Base-by-base conservation (phyloP, 2,797 vertebrate species). In the Percopsis omiscomaycus region DNA sequence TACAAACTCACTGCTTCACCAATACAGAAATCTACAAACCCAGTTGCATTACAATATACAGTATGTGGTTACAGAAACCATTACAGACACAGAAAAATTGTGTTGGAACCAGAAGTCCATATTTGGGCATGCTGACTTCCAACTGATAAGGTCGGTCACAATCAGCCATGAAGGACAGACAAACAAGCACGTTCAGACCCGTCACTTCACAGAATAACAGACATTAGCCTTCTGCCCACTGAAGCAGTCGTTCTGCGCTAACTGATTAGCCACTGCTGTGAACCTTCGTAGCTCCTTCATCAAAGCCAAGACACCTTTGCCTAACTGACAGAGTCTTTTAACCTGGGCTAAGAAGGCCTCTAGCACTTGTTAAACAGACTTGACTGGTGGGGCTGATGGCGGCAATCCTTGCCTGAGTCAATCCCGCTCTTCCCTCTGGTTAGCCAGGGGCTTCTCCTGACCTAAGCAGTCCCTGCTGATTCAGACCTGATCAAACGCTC, bases 151-250 rank as follows among this genome's bases (percentile, higher is more conserved):
- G 32, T 32, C 32, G 6, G 32, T 5, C 6, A 32, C 32, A 32
- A 32, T 32, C 32, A 37, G 32, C 32, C 32, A 32, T 32, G 32
- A 32, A 2, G 4, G 6, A 32, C 32, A 37, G 32, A 37, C 22
- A 37, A 37, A 37, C 32, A 4, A 37, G 8, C 32, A 37, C 32
- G 5, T 37, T 37, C 32, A 37, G 8, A 37, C 32, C 32, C 32
- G 5, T 37, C 32, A 98, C 78, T 91, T 95, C 3, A 13, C 2
- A 50, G 15, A 27, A n/a, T 55, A 14, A n/a, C 12, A 47, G 46
- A 47, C 11, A 48, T 48, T 14, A 48, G n/a, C 32, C 1, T 37
- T 8, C 32, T 37, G 8, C 32, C 32, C 3, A 15, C 14, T 12
- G 3, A n/a, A 49, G 13, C 2, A 3, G 2, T n/a, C 3, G 3